A percentile compares a stretch with the other conserved stretches of the same genome.
phyloP scores from a whole-genome alignment of 2,113 vertebrate species.

The Psilopogon haemacephalus region DNA sequence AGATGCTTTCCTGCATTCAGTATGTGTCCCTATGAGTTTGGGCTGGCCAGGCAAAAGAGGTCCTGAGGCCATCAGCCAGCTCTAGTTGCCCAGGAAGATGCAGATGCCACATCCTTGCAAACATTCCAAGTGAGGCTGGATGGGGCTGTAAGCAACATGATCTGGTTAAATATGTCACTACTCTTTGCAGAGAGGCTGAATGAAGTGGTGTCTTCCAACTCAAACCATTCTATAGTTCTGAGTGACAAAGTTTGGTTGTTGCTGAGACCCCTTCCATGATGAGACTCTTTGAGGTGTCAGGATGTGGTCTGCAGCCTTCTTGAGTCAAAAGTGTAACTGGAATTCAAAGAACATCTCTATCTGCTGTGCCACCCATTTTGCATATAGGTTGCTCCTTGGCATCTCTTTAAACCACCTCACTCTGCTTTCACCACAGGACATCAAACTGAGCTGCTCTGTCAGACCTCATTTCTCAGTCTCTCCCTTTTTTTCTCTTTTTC shows the following conservation, averaged over 20 bases:
- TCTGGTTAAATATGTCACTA: not conserved
- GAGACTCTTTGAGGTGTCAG: not conserved
- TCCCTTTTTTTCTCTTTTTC: not conserved
- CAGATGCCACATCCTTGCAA: not conserved
- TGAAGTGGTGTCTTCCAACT: accelerated
- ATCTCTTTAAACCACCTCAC: accelerated
- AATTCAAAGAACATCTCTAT: not conserved
- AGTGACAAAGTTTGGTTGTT: not conserved
- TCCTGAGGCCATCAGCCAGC: accelerated
- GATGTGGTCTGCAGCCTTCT: not conserved
- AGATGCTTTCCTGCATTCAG: accelerated
- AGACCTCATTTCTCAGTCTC: not conserved
- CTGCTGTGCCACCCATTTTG: not conserved
- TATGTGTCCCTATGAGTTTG: not conserved
- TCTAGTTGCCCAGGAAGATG: accelerated
- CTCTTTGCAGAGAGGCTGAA: accelerated
- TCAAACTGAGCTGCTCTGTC: accelerated
- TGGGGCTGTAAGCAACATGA: not conserved
- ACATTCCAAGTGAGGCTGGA: not conserved
- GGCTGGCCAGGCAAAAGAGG: not conserved
- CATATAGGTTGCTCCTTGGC: accelerated
- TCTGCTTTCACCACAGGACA: accelerated
- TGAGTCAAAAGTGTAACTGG: not conserved
- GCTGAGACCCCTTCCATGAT: not conserved
- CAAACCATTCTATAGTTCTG: accelerated